phyloP scores from a whole-genome alignment of 2,888 invertebrate genomes.

The Trypoxylon attenuatum region DNA sequence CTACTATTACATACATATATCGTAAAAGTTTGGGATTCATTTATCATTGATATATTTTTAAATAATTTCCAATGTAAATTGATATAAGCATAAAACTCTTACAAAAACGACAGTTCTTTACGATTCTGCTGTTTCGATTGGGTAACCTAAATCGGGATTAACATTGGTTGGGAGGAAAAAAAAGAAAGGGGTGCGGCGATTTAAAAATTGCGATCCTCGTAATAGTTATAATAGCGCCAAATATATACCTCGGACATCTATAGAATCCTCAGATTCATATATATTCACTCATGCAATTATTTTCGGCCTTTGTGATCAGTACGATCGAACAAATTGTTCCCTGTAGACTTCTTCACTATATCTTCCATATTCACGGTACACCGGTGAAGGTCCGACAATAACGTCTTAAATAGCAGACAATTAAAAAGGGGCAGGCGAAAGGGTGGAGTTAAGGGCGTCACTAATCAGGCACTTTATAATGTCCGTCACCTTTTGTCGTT shows the following conservation, averaged over 20 bases:
- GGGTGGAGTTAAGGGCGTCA: slow-evolving; percentile 64
- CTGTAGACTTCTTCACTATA: slow-evolving; percentile 1
- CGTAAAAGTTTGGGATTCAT: background rate
- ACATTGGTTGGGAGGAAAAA: too few relatives aligned
- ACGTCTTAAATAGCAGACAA: slow-evolving; percentile 21
- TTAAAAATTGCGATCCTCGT: background rate
- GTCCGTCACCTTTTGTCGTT: slow-evolving; percentile 61
- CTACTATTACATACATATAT: slow-evolving; percentile 38
- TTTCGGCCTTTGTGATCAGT: slow-evolving; percentile 1
- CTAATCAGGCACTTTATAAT: slow-evolving; percentile 73
- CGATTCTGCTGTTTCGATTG: background rate
- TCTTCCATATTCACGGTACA: slow-evolving; percentile 2
- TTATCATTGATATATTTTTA: too few relatives aligned
- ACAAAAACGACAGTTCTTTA: background rate
- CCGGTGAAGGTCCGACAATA: slow-evolving; percentile 13
- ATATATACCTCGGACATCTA: slow-evolving; percentile 5
- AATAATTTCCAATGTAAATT: background rate
- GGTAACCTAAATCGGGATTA: too few relatives aligned
- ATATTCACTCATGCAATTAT: background rate
- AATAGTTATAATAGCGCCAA: slow-evolving; percentile 29
- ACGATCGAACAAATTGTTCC: slow-evolving; percentile 15
- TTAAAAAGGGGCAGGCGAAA: slow-evolving; percentile 52
- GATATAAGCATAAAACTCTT: slow-evolving; percentile 2
- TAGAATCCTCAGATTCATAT: slow-evolving; percentile 7
- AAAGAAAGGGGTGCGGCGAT: too few relatives aligned